These are phyloP conservation scores for Scolopax rusticola DNA, from an alignment of 2,797 vertebrate species.

Conservation along the genomic window DNA sequence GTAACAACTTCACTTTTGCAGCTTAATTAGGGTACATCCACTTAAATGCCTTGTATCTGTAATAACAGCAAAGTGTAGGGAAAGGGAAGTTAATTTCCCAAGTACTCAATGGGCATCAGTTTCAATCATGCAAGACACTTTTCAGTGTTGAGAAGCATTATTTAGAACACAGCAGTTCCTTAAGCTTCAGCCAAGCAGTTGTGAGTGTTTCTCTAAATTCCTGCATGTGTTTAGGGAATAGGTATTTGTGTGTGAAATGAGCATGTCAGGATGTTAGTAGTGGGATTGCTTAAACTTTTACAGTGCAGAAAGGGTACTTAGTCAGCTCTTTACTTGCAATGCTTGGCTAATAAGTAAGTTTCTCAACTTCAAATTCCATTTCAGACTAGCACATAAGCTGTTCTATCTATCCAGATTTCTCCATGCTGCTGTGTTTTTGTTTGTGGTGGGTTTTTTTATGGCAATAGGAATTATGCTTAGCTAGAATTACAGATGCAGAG, in stretches of 20 bases:
- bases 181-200: neutral
- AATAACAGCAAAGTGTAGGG: neutral
- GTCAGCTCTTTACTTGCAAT: neutral
- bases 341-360: constrained; percentile 12
- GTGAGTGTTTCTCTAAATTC: neutral
- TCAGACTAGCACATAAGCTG: neutral
- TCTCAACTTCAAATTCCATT: neutral
- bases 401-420: neutral
- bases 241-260: neutral
- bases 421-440: neutral
- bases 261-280: neutral
- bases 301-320: neutral
- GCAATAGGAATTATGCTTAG: neutral
- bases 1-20: neutral
- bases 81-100: neutral
- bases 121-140: neutral
- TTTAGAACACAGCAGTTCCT: neutral
- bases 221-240: neutral
- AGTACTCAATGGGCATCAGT: neutral
- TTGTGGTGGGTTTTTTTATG: neutral
- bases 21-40: neutral
- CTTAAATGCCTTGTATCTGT: neutral
- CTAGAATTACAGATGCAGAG: neutral
- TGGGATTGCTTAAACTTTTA: constrained; percentile 13
- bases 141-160: neutral